Evolutionary conservation across 2,797 vertebrate species (phyloP), one percentile per base, ranked within the genome.

Genomic region (Pempheris klunzingeri): DNA sequence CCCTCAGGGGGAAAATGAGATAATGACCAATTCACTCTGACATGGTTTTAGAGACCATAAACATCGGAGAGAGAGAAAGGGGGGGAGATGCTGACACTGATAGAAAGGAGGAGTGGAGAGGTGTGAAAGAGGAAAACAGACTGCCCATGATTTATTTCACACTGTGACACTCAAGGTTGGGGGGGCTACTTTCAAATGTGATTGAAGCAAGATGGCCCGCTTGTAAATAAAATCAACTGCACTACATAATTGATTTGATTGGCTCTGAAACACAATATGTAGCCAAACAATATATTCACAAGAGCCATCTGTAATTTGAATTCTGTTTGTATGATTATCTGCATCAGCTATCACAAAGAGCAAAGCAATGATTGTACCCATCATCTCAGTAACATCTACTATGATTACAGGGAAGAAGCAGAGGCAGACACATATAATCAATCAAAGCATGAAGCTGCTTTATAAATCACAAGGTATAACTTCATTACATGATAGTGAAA

Each of bases 11-110:
- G 60, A 12, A 84, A 87, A 88, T 77, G 52, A 83, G 87, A 92
- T 93, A 93, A 92, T 92, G 91, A 92, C 86, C 87, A 81, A 87
- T 91, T 90, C 87, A 83, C 82, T 86, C 86, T 87, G 87, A 93
- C 90, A 90, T 87, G 87, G 84, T 87, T 91, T 89, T 88, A 86
- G 78, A 80, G 83, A 84, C 84, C 70, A 80, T 90, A 90, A 90
- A 90, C 84, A 88, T 85, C 80, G 84, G 66, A 66, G 68, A 58
- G 78, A 81, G 73, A 81, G 64, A 34, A 52, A 39, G 14, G 54
- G 67, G 36, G 61, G 68, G 61, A 43, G 78, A 71, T 73, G 62
- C 66, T 80, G 83, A 85, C 85, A 82, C 68, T 80, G 81, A 88
- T 87, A 11, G 53, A 91, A 78, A 59, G 55, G 44, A 80, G 54